Percentiles rank a stretch among this genome's conserved stretches.
Conservation (phyloP, 2,888 invertebrate genomes). For the Cryptocephalus primarius region DNA sequence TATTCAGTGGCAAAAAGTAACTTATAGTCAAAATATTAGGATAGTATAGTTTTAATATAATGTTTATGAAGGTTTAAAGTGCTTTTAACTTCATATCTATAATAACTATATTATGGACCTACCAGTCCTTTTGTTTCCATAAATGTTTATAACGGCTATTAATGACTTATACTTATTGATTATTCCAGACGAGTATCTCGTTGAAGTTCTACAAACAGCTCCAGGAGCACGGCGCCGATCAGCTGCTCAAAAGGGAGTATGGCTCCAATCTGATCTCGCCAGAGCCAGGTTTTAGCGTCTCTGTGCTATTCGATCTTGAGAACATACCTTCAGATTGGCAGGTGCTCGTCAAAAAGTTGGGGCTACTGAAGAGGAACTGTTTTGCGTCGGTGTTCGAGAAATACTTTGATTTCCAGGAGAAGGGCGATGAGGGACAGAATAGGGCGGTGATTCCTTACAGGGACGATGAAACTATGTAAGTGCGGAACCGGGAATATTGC, state of each 20-base stretch:
- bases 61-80: no score
- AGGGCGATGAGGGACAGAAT: slow-evolving; percentile 81
- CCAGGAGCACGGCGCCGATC: slow-evolving; percentile 96
- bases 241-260: slow-evolving; percentile 87
- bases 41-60: no score
- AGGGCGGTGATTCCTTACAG: slow-evolving; percentile 97
- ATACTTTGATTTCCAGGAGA: slow-evolving; percentile 96
- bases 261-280: slow-evolving; percentile 70
- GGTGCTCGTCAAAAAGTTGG: slow-evolving; percentile 80
- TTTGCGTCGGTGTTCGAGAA: slow-evolving; percentile 99
- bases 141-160: no score
- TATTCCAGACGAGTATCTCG: slow-evolving; percentile 86
- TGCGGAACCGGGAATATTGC: slow-evolving; percentile 12
- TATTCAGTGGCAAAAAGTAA: no score
- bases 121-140: no score
- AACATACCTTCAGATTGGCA: slow-evolving; percentile 87
- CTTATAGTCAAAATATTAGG: no score
- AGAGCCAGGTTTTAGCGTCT: slow-evolving; percentile 92
- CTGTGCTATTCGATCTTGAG: slow-evolving; percentile 85
- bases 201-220: slow-evolving; percentile 98
- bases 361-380: slow-evolving; percentile 93
- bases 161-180: neutral
- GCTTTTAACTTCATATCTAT: no score
- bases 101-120: no score
- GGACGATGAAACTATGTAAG: slow-evolving; percentile 96